These are phyloP conservation scores for Drosophila longiperda DNA, from an alignment of 2,888 invertebrate species.

Conservation along the genomic window DNA sequence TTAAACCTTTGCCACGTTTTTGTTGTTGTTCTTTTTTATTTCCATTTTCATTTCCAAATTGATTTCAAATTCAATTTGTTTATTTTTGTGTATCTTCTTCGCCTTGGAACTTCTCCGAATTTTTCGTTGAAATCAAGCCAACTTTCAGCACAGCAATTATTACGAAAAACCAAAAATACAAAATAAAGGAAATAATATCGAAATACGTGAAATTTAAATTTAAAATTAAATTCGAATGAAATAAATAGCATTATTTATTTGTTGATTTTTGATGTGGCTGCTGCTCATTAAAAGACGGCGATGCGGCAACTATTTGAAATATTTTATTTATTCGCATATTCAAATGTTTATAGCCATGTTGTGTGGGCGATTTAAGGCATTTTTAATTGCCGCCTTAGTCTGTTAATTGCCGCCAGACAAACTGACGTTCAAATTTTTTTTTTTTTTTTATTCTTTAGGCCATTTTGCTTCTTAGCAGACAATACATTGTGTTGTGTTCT, in stretches of 20 bases:
- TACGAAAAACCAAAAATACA: conserved; percentile 10
- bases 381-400: conserved; percentile 66
- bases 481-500: neutral
- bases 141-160: conserved; percentile 38
- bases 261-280: conserved; percentile 29
- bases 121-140: conserved; percentile 11
- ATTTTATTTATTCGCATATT: conserved; percentile 75
- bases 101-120: conserved; percentile 24
- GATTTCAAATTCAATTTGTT: conserved; percentile 48
- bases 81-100: conserved; percentile 20
- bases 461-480: neutral
- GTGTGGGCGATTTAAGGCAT: conserved; percentile 47
- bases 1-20: conserved; percentile 63
- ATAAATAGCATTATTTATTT: conserved; percentile 10
- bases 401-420: conserved; percentile 60
- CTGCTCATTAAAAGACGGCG: conserved; percentile 64
- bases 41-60: conserved; percentile 28
- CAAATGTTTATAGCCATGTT: conserved; percentile 45
- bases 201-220: conserved; percentile 20
- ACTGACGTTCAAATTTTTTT: conserved; percentile 56
- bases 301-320: conserved; percentile 68
- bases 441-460: neutral
- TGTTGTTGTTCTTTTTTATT: conserved; percentile 37
- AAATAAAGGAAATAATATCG: neutral
- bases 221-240: conserved; percentile 22